Conservation (phyloP, 1,140 invertebrate genomes). For the Marisa cornuarietis region DNA sequence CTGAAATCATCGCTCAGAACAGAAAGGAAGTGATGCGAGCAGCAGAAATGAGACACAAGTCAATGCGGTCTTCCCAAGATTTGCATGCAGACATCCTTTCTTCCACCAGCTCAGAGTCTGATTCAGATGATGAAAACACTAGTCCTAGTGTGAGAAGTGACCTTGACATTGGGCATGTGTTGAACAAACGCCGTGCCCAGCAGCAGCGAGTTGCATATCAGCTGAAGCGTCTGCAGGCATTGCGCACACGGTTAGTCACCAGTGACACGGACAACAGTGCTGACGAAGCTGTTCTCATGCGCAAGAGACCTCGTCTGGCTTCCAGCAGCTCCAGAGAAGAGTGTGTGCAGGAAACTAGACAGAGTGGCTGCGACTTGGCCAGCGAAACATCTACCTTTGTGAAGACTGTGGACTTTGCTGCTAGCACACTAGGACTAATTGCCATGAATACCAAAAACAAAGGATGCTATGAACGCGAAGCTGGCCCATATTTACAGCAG, state of each 20-base stretch:
- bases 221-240: constrained; percentile 45
- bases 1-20: constrained; percentile 57
- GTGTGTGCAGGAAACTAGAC: background rate
- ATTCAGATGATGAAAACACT: constrained; percentile 24
- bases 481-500: constrained; percentile 12
- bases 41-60: constrained; percentile 29
- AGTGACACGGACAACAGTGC: constrained; percentile 45
- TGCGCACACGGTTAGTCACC: constrained; percentile 40
- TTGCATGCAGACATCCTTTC: constrained; percentile 6
- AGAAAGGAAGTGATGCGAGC: constrained; percentile 39
- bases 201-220: constrained; percentile 29
- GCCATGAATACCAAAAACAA: background rate
- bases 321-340: constrained; percentile 3
- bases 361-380: background rate
- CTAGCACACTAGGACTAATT: background rate
- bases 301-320: background rate
- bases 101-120: constrained; percentile 38
- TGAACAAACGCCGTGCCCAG: constrained; percentile 19
- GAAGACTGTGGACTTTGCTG: background rate
- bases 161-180: constrained; percentile 3
- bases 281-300: constrained; percentile 17
- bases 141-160: constrained; percentile 17
- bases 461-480: constrained; percentile 13
- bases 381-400: background rate
- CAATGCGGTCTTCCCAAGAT: constrained; percentile 1